phyloP scores from a whole-genome alignment of 2,888 invertebrate species.

The Dynastes grantii region DNA sequence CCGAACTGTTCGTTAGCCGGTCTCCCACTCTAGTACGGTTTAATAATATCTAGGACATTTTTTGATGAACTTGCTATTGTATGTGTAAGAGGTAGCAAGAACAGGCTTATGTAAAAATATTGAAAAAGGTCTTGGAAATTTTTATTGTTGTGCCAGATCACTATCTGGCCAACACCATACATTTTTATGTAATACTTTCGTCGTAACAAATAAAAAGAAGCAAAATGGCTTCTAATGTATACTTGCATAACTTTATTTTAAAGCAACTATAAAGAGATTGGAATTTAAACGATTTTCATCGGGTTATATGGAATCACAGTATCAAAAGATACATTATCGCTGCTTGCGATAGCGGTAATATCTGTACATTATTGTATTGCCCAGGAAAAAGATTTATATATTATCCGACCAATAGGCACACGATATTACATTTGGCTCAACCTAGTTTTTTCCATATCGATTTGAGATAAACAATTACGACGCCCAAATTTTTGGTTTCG shows the following conservation, averaged over 20 bases:
- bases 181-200: no score
- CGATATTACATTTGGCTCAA: conserved; percentile 33
- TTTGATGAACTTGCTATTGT: no score
- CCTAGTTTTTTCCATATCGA: conserved; percentile 41
- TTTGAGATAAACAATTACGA: conserved; percentile 30
- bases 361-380: conserved; percentile 16
- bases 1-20: no score
- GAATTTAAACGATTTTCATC: conserved; percentile 28
- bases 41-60: no score
- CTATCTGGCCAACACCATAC: no score
- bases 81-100: no score
- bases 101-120: no score
- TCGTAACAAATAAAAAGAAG: no score
- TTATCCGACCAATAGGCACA: conserved; percentile 29
- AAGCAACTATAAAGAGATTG: conserved; percentile 32
- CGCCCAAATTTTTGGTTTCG: conserved; percentile 20
- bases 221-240: no score
- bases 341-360: conserved; percentile 22
- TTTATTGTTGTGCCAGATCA: no score
- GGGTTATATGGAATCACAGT: conserved; percentile 30
- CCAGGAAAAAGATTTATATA: conserved; percentile 5
- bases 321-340: conserved; percentile 40
- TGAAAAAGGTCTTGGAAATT: no score
- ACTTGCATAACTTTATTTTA: not conserved
- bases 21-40: no score